Evolutionary conservation across 2,888 invertebrate genomes (phyloP).

Genomic region (Lasioglossum malachurum): DNA sequence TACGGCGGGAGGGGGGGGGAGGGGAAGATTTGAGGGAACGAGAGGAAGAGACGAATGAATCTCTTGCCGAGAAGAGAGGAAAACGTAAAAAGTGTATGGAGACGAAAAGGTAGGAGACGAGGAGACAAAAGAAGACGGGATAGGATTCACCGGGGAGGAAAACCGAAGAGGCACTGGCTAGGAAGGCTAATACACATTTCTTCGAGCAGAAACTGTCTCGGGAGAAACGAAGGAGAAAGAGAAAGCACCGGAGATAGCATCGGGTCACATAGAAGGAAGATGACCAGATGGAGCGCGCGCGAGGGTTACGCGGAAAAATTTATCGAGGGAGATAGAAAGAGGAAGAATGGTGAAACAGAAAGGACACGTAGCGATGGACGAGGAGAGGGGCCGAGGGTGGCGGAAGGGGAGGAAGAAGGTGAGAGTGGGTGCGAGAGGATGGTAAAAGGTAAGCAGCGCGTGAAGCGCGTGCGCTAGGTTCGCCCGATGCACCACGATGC

Average conservation of each 20-base stretch:
- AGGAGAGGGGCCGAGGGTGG: not conserved
- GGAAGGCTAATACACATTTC: not conserved
- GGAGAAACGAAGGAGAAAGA: conserved; percentile 43
- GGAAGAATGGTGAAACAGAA: conserved; percentile 56
- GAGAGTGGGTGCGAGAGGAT: conserved; percentile 48
- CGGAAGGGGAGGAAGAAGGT: conserved; percentile 21
- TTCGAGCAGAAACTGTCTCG: conserved; percentile 32
- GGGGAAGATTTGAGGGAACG: not conserved
- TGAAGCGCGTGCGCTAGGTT: conserved; percentile 54
- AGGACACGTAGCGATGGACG: not conserved
- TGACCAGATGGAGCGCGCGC: conserved; percentile 39
- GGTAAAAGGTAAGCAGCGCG: conserved; percentile 61
- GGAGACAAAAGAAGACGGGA: not conserved
- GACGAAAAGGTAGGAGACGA: too few species aligned
- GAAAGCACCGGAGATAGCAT: conserved; percentile 55
- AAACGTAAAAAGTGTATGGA: not conserved
- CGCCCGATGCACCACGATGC: conserved; percentile 23
- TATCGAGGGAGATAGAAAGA: conserved; percentile 58
- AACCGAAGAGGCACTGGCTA: not conserved
- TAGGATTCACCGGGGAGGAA: not conserved
- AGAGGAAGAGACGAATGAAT: not conserved
- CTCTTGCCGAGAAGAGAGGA: not conserved
- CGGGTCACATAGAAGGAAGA: conserved; percentile 55
- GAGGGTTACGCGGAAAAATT: conserved; percentile 31
- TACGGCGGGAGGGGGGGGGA: fast-evolving